Evolutionary conservation across 2,113 vertebrate genomes (phyloP).

Genomic region (Silurus meridionalis): DNA sequence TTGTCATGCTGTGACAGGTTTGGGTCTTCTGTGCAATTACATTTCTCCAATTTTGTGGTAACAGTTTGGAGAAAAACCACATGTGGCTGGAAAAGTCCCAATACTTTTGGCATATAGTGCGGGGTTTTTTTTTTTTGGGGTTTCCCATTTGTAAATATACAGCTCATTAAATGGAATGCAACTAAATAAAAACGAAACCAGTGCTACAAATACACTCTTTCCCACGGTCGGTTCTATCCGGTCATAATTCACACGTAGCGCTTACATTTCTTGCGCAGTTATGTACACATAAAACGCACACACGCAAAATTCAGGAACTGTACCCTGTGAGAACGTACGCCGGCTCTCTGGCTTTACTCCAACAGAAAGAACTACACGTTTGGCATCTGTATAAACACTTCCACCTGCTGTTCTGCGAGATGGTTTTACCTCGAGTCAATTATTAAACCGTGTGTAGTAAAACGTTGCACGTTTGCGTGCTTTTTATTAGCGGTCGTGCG

Average conservation of each 20-base stretch:
- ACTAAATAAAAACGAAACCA: not conserved
- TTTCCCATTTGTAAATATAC: not conserved
- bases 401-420: not conserved
- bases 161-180: not conserved
- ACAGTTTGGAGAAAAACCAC: no score
- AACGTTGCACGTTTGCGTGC: not conserved
- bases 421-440: not conserved
- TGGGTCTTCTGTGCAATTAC: no score
- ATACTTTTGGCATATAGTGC: no score
- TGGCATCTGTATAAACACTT: slow-evolving; percentile 12
- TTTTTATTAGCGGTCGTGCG: not conserved
- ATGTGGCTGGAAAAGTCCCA: no score
- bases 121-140: no score
- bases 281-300: not conserved
- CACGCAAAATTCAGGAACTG: not conserved
- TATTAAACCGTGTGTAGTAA: not conserved
- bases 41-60: no score
- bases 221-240: not conserved
- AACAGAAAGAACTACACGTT: not conserved
- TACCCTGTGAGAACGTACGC: not conserved
- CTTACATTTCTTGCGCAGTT: not conserved
- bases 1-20: no score
- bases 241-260: not conserved
- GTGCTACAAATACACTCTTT: not conserved
- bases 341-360: not conserved